Evolutionary conservation across 2,797 vertebrate species (phyloP).

Genomic region (Lepus oiostolus): DNA sequence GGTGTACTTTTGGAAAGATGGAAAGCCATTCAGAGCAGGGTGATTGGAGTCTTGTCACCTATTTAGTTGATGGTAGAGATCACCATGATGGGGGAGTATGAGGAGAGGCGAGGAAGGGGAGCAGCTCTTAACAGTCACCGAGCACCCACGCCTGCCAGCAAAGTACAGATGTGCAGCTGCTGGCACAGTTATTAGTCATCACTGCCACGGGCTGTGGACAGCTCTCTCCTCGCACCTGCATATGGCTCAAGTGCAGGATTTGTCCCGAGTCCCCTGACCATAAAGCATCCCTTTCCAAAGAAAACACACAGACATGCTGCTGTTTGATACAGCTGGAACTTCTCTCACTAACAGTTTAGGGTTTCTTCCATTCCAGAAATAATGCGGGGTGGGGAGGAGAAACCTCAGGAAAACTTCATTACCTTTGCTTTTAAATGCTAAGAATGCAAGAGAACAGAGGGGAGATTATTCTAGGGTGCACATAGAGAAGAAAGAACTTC

Average conservation of each 20-base stretch:
- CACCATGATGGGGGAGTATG: slow-evolving; percentile 41
- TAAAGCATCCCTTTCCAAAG: slow-evolving; percentile 10
- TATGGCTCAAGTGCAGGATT: background rate
- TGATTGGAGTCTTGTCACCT: slow-evolving; percentile 85
- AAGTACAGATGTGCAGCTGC: background rate
- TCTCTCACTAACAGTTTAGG: slow-evolving; percentile 23
- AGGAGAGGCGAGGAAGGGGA: background rate
- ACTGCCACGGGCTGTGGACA: background rate
- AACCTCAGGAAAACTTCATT: slow-evolving; percentile 7
- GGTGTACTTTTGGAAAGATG: slow-evolving; percentile 84
- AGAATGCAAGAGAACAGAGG: background rate
- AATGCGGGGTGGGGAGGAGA: background rate
- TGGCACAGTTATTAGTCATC: slow-evolving; percentile 13
- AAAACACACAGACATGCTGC: slow-evolving; percentile 28
- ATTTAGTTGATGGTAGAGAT: slow-evolving; percentile 74
- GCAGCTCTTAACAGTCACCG: background rate
- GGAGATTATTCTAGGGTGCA: slow-evolving; percentile 47
- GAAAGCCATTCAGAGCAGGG: slow-evolving; percentile 80
- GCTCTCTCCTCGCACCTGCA: background rate
- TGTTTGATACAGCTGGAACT: slow-evolving; percentile 1
- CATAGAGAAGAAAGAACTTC: background rate
- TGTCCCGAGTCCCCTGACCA: background rate
- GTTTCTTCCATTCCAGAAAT: slow-evolving; percentile 22
- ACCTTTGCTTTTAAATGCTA: slow-evolving; percentile 54
- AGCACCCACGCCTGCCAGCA: slow-evolving; percentile 26